phyloP scores from a whole-genome alignment of 2,797 vertebrate genomes.

The Scomberomorus guttatus region DNA sequence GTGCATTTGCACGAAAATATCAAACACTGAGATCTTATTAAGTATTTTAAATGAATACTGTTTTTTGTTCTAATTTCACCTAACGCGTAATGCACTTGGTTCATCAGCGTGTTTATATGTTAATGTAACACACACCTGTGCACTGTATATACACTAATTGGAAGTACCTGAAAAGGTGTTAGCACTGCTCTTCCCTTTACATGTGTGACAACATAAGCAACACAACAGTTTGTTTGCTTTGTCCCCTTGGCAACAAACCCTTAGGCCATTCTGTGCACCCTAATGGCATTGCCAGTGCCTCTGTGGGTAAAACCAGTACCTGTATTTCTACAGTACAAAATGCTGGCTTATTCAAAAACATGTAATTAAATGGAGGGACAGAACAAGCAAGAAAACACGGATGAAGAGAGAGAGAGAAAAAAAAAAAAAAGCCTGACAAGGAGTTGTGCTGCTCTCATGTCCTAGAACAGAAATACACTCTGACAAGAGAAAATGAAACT shows the following conservation, averaged over 20 bases:
- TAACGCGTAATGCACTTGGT: not conserved
- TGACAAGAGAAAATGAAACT: constrained; percentile 86
- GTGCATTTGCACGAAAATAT: constrained; percentile 21
- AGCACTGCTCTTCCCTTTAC: constrained; percentile 76
- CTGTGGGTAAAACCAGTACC: constrained; percentile 73
- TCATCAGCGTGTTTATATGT: constrained; percentile 18
- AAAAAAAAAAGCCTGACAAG: constrained; percentile 32
- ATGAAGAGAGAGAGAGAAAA: constrained; percentile 17
- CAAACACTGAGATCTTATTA: not conserved
- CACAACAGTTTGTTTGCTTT: constrained; percentile 90
- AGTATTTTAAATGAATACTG: constrained; percentile 15
- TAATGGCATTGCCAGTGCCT: constrained; percentile 83
- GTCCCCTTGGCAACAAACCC: constrained; percentile 90
- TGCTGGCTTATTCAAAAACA: constrained; percentile 42
- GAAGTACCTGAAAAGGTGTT: constrained; percentile 72
- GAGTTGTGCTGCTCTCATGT: constrained; percentile 54
- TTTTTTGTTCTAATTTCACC: not conserved
- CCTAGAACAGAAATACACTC: constrained; percentile 66
- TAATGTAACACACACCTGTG: constrained; percentile 2
- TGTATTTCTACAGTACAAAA: constrained; percentile 60
- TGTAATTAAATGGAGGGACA: constrained; percentile 41
- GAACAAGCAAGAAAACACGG: constrained; percentile 47
- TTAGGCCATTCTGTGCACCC: constrained; percentile 85
- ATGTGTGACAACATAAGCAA: constrained; percentile 85
- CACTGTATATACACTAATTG: constrained; percentile 50